Evolutionary conservation across 1,140 invertebrate genomes (phyloP), one percentile per base, ranked within the genome.

Genomic region (Andrena cerasifolii): DNA sequence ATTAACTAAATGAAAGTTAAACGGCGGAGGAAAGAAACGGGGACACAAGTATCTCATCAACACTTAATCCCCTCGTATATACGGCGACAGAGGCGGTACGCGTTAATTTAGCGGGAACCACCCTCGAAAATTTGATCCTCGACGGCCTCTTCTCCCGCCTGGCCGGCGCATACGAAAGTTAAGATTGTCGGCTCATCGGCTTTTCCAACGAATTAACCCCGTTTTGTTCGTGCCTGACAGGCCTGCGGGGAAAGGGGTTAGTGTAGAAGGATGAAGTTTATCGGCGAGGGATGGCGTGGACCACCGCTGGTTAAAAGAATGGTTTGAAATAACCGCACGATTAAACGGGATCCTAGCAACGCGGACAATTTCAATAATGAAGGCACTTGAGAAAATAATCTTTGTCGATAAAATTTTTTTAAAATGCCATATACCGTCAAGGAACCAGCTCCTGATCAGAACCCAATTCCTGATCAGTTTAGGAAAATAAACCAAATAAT

Each of bases 191-290:
- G 62, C 49, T 74, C 72, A 66, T 74, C 72, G 62, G 63, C 49
- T 74, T 74, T 74, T 74, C 72, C 72, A 26, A 56, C 72, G 36
- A 75, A 75, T 56, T 75, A 75, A 56, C 62, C 28, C 62, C 49
- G 72, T 75, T 75, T 31, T 40, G 72, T 56, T 58, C 26, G 49
- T 43, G 51, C 68, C 8, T 36, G 28, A 36, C 40, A 40, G 40
- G 5, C 18, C 4, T 8, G 4, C 12, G 0, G 6, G 1, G 40
- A 18, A 16, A 16, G 36, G 66, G 51, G 36, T 53, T n/a, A 28
- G 6, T 18, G 18, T 3, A 21, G 24, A 12, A 54, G 68, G 54
- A 14, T 33, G 43, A 61, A 71, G 12, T 71, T 71, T 61, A n/a
- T n/a, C n/a, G 12, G 28, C 28, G 26, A 21, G 18, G 68, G 56